Conservation (phyloP, 1,140 invertebrate genomes). For the Drosophila carrolli region DNA sequence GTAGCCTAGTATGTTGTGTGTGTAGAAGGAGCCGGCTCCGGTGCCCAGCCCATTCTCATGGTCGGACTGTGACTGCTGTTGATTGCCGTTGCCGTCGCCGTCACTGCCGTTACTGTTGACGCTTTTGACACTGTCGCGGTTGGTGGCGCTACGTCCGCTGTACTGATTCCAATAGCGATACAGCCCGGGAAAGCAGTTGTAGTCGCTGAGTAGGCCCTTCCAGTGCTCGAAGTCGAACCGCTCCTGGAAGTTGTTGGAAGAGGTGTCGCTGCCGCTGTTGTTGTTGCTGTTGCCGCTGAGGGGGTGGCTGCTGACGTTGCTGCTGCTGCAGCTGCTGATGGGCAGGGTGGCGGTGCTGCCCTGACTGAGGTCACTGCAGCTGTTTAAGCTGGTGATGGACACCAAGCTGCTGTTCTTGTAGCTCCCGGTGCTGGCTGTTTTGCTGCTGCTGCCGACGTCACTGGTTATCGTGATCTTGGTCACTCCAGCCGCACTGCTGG, state of each 20-base stretch:
- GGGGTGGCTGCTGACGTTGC: slow-evolving; percentile 4
- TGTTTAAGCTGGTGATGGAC: slow-evolving; percentile 69
- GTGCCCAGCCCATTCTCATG: slow-evolving; percentile 60
- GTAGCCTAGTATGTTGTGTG: slow-evolving; percentile 83
- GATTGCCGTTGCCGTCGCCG: slow-evolving; percentile 15
- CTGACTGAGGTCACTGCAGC: slow-evolving; percentile 61
- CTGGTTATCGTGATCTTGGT: slow-evolving; percentile 59
- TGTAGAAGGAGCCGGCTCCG: slow-evolving; percentile 69
- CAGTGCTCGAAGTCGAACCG: slow-evolving; percentile 78
- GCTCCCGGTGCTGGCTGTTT: slow-evolving; percentile 22
- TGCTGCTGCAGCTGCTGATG: slow-evolving; percentile 27
- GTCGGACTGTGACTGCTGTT: slow-evolving; percentile 28
- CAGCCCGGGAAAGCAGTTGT: slow-evolving; percentile 76
- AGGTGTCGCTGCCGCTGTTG: slow-evolving; percentile 68
- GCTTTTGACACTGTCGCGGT: not conserved
- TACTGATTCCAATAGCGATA: slow-evolving; percentile 80
- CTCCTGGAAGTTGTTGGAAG: slow-evolving; percentile 79
- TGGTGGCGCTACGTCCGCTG: slow-evolving; percentile 27
- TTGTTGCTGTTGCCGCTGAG: slow-evolving; percentile 15
- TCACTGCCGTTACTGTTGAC: slow-evolving; percentile 12
- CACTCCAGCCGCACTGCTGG: slow-evolving; percentile 32
- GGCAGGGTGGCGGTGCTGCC: slow-evolving; percentile 60
- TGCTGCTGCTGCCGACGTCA: slow-evolving; percentile 29
- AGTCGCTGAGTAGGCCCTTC: slow-evolving; percentile 75
- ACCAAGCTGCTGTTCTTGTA: slow-evolving; percentile 67